A percentile compares a stretch with the other conserved stretches of the same genome.
Evolutionary conservation across 2,888 invertebrate species (phyloP).

Genomic region (Ditylenchus weischeri): DNA sequence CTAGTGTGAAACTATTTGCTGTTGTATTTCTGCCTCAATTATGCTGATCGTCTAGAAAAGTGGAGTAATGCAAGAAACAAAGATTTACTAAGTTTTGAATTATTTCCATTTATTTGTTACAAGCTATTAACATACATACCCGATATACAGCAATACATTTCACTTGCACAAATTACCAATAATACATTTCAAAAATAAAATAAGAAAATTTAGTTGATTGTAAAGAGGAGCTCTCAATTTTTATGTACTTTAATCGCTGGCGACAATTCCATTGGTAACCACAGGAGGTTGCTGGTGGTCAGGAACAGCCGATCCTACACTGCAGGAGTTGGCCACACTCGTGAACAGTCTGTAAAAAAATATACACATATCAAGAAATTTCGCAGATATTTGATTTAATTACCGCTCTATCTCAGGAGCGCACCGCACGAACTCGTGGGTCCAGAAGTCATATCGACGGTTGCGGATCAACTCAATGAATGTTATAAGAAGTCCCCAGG

Average conservation of each 20-base stretch:
- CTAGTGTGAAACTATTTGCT: no score
- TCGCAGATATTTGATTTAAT: conserved; percentile 3
- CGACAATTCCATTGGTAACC: conserved; percentile 1
- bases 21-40: no score
- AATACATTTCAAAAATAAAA: no score
- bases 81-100: not conserved
- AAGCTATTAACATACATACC: no score
- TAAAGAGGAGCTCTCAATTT: no score
- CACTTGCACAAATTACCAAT: no score
- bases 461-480: conserved; percentile 99
- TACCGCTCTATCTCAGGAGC: conserved; percentile 87
- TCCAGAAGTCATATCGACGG: conserved; percentile 96
- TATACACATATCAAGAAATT: not conserved
- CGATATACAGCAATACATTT: no score
- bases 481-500: conserved; percentile 96
- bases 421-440: conserved; percentile 97
- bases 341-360: conserved; percentile 17
- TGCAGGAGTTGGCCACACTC: conserved; percentile 28
- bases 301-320: conserved; percentile 11
- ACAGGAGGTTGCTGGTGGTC: conserved; percentile 3
- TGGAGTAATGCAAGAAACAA: not conserved
- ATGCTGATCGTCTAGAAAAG: no score
- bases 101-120: no score
- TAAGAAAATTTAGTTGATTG: no score
- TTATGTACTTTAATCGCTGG: conserved; percentile 12